Conservation (phyloP, 2,113 vertebrate species). For the Dromaius novaehollandiae region DNA sequence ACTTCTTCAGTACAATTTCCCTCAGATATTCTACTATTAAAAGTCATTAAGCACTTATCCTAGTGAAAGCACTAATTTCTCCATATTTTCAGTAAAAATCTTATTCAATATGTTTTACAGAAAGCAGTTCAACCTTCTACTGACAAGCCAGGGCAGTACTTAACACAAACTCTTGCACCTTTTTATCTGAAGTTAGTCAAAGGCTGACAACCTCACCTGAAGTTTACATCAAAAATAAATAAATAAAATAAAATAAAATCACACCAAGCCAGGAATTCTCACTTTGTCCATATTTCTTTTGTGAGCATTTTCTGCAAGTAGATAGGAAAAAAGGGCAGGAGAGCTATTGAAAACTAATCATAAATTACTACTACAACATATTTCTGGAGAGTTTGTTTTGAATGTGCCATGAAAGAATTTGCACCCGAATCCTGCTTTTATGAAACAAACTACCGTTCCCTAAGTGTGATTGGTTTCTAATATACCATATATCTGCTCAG, state of each 20-base stretch:
- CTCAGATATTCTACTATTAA: neutral
- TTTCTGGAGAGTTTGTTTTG: neutral
- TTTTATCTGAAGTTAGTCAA: neutral
- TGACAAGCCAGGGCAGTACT: neutral
- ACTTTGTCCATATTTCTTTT: fast-evolving
- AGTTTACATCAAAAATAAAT: neutral
- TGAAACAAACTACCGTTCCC: neutral
- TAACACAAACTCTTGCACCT: neutral
- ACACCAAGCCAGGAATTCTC: neutral
- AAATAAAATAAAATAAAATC: neutral
- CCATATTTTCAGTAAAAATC: neutral
- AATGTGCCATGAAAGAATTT: neutral
- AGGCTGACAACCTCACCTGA: neutral
- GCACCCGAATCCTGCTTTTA: neutral
- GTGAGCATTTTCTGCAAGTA: neutral
- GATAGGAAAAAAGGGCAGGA: neutral
- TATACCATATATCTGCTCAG: neutral
- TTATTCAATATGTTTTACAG: neutral
- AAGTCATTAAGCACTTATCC: neutral
- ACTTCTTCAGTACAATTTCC: neutral
- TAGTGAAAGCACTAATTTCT: neutral
- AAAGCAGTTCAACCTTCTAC: neutral
- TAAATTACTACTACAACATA: neutral
- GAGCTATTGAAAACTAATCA: neutral
- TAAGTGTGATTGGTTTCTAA: neutral